phyloP scores from a whole-genome alignment of 2,113 vertebrate species.

The Prunella fulvescens region DNA sequence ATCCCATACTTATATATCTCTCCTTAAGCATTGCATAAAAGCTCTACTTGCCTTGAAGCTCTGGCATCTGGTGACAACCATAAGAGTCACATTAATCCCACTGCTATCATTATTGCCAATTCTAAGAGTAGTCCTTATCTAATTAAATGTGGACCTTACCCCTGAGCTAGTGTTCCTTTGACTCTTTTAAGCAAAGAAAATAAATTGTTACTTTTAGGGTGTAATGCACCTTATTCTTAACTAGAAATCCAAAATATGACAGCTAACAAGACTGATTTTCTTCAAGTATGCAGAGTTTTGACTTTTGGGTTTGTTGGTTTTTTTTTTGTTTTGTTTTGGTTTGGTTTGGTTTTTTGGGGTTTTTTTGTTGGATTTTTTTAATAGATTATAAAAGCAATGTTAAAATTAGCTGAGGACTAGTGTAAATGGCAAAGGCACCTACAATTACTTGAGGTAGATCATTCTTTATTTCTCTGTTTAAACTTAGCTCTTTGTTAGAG shows the following conservation, averaged over 20 bases:
- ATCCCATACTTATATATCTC: background rate
- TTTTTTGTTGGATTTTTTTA: background rate
- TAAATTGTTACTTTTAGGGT: background rate
- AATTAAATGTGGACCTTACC: background rate
- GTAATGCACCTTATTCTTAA: background rate
- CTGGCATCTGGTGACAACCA: background rate
- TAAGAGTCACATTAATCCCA: background rate
- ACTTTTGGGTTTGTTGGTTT: background rate
- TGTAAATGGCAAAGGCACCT: background rate
- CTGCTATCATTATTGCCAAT: background rate
- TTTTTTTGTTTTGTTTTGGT: background rate
- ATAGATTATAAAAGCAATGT: background rate
- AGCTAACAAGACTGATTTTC: background rate
- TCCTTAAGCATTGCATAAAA: background rate
- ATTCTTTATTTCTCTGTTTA: background rate
- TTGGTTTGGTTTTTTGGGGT: too few relatives aligned
- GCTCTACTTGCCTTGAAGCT: background rate
- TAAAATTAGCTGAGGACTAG: background rate
- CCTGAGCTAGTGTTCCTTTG: background rate
- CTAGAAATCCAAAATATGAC: background rate
- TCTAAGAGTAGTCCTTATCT: background rate
- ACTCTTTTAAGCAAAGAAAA: background rate
- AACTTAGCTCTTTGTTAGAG: background rate
- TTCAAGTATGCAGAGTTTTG: rapidly evolving
- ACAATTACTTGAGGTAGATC: background rate